Evolutionary conservation across 2,797 vertebrate species (phyloP).

Genomic region (Peromyscus aztecus): DNA sequence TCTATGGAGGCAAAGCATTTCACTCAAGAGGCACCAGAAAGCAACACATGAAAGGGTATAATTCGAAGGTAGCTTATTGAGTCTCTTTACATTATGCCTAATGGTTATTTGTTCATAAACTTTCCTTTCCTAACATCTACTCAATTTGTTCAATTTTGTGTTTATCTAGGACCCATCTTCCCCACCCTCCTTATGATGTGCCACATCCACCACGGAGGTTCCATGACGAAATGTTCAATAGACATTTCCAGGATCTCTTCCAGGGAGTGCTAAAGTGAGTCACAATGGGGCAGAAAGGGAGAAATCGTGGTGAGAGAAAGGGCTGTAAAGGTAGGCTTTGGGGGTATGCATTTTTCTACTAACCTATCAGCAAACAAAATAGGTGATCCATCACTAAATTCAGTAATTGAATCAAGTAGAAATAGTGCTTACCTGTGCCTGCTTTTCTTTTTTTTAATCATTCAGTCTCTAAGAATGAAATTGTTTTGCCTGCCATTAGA

Average conservation of each 20-base stretch:
- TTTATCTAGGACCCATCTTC: neutral
- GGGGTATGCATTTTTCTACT: neutral
- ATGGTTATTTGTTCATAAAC: neutral
- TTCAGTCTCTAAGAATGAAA: neutral
- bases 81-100: neutral
- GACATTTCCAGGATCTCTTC: slow-evolving; percentile 25
- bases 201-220: neutral
- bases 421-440: neutral
- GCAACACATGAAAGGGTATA: neutral
- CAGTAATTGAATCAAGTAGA: neutral
- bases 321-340: neutral
- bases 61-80: neutral
- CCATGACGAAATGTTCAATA: neutral
- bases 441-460: neutral
- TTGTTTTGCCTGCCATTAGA: neutral
- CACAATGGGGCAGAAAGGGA: neutral
- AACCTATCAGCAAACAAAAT: neutral
- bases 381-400: neutral
- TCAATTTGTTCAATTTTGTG: neutral
- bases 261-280: slow-evolving; percentile 35
- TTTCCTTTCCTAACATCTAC: neutral
- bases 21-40: neutral
- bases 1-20: neutral
- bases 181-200: neutral
- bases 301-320: slow-evolving; percentile 24